A percentile compares a stretch with the other conserved stretches of the same genome.
Conservation (phyloP, 1,140 invertebrate genomes). For the Caerostris darwini region DNA sequence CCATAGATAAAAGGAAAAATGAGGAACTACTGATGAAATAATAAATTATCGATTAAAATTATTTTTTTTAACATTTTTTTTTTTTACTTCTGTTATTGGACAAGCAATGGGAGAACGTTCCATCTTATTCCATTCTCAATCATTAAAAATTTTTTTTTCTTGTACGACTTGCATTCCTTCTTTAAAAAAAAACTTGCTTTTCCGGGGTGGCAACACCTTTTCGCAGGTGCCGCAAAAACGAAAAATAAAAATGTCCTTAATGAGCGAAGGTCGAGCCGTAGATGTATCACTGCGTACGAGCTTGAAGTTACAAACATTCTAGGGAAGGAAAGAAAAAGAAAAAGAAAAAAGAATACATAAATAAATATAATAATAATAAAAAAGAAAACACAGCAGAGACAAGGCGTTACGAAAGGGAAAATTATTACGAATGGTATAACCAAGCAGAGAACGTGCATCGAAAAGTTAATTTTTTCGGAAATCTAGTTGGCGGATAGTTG, state of each 20-base stretch:
- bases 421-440: not conserved
- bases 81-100: not conserved
- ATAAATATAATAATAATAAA: not conserved
- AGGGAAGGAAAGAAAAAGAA: not conserved
- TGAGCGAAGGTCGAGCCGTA: constrained; percentile 65
- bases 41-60: too few relatives aligned
- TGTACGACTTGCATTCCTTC: too few relatives aligned
- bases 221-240: constrained; percentile 4
- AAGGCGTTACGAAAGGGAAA: not conserved
- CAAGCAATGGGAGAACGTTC: too few relatives aligned
- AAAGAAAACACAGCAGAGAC: not conserved
- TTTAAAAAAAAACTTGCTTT: constrained; percentile 61
- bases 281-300: constrained; percentile 49
- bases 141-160: too few relatives aligned
- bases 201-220: constrained; percentile 63
- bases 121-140: too few relatives aligned
- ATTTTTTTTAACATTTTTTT: too few relatives aligned
- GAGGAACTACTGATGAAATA: too few relatives aligned
- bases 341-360: not conserved
- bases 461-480: not conserved
- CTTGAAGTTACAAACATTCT: constrained; percentile 45
- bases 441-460: not conserved
- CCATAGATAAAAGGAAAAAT: too few relatives aligned
- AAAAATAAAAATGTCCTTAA: constrained; percentile 60
- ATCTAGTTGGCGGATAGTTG: not conserved